These are phyloP conservation scores for Chelon auratus DNA, from an alignment of 2,797 vertebrate genomes.

Conservation along the genomic window DNA sequence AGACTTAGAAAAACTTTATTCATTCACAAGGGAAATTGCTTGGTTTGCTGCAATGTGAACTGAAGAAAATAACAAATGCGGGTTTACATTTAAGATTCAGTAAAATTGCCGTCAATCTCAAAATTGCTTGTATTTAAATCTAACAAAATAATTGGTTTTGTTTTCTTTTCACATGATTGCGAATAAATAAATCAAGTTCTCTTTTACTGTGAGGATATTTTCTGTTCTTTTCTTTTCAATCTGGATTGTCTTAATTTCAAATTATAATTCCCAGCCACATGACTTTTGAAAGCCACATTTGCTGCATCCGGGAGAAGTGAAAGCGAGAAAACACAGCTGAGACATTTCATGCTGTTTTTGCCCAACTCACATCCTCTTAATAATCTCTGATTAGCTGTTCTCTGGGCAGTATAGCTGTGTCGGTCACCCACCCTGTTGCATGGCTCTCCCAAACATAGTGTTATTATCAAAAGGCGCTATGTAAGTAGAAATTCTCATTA, in stretches of 20 bases:
- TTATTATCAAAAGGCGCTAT: constrained; percentile 9
- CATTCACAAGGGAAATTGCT: too few species aligned
- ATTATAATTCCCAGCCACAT: not conserved
- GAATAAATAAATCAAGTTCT: not conserved
- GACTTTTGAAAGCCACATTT: not conserved
- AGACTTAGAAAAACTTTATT: too few species aligned
- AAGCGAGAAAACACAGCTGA: constrained; percentile 16
- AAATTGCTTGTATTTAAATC: too few species aligned
- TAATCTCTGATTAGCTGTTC: not conserved
- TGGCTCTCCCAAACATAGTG: constrained; percentile 11
- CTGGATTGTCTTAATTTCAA: not conserved
- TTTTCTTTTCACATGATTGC: not conserved
- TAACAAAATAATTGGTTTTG: too few species aligned
- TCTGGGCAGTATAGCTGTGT: not conserved
- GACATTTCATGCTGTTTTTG: constrained; percentile 1
- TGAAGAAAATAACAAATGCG: too few species aligned
- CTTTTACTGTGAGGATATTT: not conserved
- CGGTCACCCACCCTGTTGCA: not conserved
- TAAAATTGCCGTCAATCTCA: too few species aligned
- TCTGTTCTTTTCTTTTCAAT: not conserved
- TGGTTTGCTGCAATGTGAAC: too few species aligned
- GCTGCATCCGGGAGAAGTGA: constrained; percentile 11
- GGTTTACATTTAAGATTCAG: too few species aligned
- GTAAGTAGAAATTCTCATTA: constrained; percentile 20
- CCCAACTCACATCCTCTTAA: constrained; percentile 18